phyloP scores from a whole-genome alignment of 1,140 invertebrate genomes.

The Holotrichia oblita region DNA sequence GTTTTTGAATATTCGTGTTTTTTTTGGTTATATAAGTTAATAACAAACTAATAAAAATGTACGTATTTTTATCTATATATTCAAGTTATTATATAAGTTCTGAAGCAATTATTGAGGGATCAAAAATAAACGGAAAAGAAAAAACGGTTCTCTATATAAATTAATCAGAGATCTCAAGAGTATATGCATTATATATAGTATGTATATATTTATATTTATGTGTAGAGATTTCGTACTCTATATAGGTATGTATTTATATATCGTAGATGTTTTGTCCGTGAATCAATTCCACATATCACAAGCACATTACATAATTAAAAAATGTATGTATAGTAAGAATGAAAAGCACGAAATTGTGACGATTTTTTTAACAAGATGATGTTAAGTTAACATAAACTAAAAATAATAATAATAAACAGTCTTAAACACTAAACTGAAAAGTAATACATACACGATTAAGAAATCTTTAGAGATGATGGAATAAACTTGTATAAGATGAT shows the following conservation, averaged over 20 bases:
- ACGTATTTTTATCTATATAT: not conserved
- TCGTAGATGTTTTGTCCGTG: slow-evolving; percentile 21
- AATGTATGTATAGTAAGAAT: not conserved
- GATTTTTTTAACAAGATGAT: not conserved
- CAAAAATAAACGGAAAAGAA: slow-evolving; percentile 38
- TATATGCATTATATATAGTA: slow-evolving; percentile 30
- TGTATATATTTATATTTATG: slow-evolving; percentile 42
- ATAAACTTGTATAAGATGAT: slow-evolving; percentile 2
- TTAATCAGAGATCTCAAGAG: slow-evolving; percentile 46
- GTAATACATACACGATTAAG: slow-evolving; percentile 19
- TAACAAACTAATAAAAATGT: not conserved
- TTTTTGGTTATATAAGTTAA: not conserved
- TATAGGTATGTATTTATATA: slow-evolving; percentile 13
- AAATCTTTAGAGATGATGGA: not conserved
- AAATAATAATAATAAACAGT: slow-evolving; percentile 27
- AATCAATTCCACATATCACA: slow-evolving; percentile 57
- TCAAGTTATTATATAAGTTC: slow-evolving; percentile 2
- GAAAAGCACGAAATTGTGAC: slow-evolving; percentile 4
- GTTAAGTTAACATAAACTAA: slow-evolving; percentile 8
- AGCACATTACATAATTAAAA: slow-evolving; percentile 44
- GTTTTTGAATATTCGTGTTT: not conserved
- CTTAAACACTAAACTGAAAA: slow-evolving; percentile 39
- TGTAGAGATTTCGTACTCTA: slow-evolving; percentile 50
- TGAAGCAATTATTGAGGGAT: not conserved
- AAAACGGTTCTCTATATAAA: slow-evolving; percentile 44